Evolutionary conservation across 64 coral and sea anemone species (phyloP).

Genomic region (Astreopora myriophthalma): DNA sequence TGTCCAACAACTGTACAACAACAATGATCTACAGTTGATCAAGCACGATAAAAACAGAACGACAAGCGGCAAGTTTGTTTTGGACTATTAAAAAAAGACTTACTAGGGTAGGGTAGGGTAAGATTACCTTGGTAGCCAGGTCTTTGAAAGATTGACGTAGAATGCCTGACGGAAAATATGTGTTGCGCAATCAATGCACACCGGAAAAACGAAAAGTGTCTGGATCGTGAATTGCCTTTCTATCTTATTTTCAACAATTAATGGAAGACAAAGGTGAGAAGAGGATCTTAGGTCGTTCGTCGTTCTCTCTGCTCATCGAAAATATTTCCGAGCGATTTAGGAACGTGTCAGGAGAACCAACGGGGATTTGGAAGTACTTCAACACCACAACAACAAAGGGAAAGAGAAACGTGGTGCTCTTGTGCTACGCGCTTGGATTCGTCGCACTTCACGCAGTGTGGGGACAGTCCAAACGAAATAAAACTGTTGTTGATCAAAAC

Average conservation of each 20-base stretch:
- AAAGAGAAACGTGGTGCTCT: slow-evolving; percentile 60
- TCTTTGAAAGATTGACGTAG: not conserved
- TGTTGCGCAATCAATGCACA: not conserved
- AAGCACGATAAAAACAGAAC: not conserved
- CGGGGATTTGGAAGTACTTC: slow-evolving; percentile 31
- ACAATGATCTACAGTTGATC: not conserved
- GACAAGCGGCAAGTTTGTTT: slow-evolving; percentile 1
- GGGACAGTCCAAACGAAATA: slow-evolving; percentile 31
- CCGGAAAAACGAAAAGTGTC: too few relatives aligned
- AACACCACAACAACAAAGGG: slow-evolving; percentile 54
- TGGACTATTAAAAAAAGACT: not conserved
- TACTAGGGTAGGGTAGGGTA: not conserved
- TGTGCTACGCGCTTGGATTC: slow-evolving; percentile 56
- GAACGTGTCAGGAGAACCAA: not conserved
- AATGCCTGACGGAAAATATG: not conserved
- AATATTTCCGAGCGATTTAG: not conserved
- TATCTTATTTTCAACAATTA: not conserved
- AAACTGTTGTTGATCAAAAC: not conserved
- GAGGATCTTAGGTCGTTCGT: not conserved
- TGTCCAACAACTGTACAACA: not conserved
- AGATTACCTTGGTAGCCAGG: not conserved
- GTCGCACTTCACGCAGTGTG: slow-evolving; percentile 61
- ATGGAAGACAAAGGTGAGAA: slow-evolving; percentile 14
- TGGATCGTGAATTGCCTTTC: not conserved
- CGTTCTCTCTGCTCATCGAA: not conserved